phyloP scores from a whole-genome alignment of 2,797 vertebrate genomes.

The Lacerta bilineata region DNA sequence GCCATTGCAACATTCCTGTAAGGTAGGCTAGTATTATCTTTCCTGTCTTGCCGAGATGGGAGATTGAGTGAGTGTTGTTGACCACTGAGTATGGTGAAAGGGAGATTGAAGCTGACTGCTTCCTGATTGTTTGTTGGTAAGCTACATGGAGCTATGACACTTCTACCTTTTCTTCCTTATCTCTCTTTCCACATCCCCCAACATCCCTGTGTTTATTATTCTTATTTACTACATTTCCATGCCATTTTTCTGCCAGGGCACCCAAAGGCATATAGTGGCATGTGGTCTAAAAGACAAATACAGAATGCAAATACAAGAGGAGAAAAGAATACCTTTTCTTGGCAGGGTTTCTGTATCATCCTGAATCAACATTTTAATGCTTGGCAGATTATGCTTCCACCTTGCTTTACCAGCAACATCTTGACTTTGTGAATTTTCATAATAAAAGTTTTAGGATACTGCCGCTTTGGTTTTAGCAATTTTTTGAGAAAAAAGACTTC shows the following conservation, averaged over 20 bases:
- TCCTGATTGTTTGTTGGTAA: neutral
- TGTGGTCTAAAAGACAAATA: neutral
- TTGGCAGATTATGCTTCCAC: neutral
- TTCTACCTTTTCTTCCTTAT: neutral
- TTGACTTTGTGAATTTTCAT: neutral
- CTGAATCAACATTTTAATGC: neutral
- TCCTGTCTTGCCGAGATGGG: neutral
- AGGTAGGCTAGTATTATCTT: neutral
- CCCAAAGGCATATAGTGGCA: no score
- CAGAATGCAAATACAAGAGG: neutral
- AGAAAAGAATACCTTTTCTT: neutral
- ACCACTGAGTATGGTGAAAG: neutral
- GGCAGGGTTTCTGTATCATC: neutral
- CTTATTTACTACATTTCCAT: neutral
- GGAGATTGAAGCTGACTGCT: neutral
- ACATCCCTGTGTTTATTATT: neutral
- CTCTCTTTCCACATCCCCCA: neutral
- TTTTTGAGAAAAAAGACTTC: neutral
- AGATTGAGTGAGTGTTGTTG: no score
- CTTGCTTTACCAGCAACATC: neutral
- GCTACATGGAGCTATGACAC: neutral
- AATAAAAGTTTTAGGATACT: neutral
- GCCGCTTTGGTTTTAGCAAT: neutral
- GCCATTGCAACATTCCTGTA: neutral
- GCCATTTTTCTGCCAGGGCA: neutral